A percentile compares a stretch with the other conserved stretches of the same genome.
Conservation (phyloP, 2,113 vertebrate genomes). For the Serinus canaria region DNA sequence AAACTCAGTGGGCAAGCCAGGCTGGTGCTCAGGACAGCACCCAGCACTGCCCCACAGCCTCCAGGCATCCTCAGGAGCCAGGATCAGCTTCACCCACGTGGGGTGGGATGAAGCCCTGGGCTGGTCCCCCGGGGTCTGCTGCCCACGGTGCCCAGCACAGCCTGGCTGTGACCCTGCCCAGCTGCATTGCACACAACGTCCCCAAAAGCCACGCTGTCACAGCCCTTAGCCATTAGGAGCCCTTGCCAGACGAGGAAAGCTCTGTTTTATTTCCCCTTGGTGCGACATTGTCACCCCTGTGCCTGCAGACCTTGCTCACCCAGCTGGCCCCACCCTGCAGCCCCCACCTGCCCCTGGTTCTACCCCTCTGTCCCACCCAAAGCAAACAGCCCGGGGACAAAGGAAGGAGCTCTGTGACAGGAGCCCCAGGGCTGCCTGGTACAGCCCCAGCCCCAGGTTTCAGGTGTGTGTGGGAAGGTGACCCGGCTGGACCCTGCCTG, state of each 20-base stretch:
- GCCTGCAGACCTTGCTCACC: neutral
- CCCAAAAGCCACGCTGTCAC: fast-evolving
- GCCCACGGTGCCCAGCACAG: neutral
- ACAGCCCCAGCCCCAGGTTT: neutral
- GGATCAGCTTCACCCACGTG: fast-evolving
- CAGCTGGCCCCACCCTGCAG: neutral
- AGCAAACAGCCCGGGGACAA: neutral
- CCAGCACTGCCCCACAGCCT: neutral
- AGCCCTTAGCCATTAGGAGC: fast-evolving
- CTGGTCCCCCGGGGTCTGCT: too few relatives aligned
- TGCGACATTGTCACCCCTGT: neutral
- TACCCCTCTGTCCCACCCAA: too few relatives aligned
- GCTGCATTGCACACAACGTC: fast-evolving
- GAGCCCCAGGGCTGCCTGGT: neutral
- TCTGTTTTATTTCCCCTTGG: neutral
- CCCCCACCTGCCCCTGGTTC: neutral
- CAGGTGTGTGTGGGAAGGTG: neutral
- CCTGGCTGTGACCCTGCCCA: neutral
- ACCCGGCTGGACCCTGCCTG: neutral
- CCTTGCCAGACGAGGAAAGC: neutral
- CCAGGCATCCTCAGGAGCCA: fast-evolving
- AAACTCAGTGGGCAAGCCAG: neutral
- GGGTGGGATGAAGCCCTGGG: neutral
- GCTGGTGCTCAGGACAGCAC: neutral
- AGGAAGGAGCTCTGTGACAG: neutral